Percentiles rank a stretch among this genome's conserved stretches.
Conservation (phyloP, 2,113 vertebrate genomes). For the Neoarius graeffei region DNA sequence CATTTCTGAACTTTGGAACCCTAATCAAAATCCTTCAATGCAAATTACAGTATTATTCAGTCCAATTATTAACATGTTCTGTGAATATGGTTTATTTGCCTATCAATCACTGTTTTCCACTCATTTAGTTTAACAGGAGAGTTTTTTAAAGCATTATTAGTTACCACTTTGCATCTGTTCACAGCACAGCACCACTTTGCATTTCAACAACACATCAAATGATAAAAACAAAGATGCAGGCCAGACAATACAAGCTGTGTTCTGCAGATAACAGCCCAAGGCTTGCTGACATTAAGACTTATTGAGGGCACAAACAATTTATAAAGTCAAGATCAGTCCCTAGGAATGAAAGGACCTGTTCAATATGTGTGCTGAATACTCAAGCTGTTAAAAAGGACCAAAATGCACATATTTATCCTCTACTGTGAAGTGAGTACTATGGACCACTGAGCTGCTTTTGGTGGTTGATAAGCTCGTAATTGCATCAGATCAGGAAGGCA, state of each 20-base stretch:
- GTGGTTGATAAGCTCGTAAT: not conserved
- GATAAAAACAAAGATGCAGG: not conserved
- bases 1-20: not conserved
- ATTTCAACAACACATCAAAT: not conserved
- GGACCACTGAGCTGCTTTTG: conserved; percentile 9
- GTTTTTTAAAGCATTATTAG: not conserved
- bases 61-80: not conserved
- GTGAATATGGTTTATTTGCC: not conserved
- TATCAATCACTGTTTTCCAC: not conserved
- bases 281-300: not conserved
- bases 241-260: not conserved
- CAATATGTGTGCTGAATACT: not conserved
- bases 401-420: not conserved
- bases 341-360: not conserved
- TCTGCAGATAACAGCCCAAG: not conserved
- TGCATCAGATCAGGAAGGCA: not conserved
- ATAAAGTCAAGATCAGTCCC: not conserved
- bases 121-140: not conserved
- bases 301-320: not conserved
- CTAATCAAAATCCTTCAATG: not conserved
- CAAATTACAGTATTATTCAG: not conserved
- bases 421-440: not conserved
- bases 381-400: not conserved
- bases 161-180: not conserved
- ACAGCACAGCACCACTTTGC: not conserved